Evolutionary conservation across 2,113 vertebrate genomes (phyloP).

Genomic region (Erythrocercus mccallii): DNA sequence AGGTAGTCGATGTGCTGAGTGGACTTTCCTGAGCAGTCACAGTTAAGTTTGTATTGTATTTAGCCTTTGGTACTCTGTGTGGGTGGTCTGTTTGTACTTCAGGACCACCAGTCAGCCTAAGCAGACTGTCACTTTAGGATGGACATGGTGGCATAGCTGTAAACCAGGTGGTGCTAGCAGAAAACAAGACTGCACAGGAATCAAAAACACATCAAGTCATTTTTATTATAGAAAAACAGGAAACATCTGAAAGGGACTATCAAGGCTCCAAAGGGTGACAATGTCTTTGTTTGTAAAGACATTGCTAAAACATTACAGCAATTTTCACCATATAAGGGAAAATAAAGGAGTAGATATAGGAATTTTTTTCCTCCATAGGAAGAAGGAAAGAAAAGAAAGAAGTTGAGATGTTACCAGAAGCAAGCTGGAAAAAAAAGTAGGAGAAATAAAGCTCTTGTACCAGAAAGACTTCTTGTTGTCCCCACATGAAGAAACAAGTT

Average conservation of each 20-base stretch:
- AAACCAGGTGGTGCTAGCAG: background rate
- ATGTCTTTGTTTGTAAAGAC: background rate
- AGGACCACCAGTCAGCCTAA: background rate
- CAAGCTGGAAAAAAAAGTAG: background rate
- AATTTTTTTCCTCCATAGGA: background rate
- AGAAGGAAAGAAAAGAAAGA: background rate
- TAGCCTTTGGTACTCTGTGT: background rate
- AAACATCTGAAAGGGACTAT: conserved; percentile 37
- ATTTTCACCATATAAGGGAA: conserved; percentile 3
- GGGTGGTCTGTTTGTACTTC: background rate
- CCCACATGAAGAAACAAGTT: background rate
- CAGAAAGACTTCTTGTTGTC: background rate
- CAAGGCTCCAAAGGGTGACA: background rate
- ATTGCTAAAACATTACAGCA: background rate
- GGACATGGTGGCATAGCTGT: background rate
- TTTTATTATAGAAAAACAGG: conserved; percentile 30
- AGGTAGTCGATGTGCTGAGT: background rate
- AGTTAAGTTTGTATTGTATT: background rate
- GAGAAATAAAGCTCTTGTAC: background rate
- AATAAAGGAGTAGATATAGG: background rate
- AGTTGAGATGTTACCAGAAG: background rate
- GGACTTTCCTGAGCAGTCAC: background rate
- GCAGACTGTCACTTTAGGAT: background rate
- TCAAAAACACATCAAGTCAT: background rate
- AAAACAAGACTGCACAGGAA: conserved; percentile 12